phyloP scores from a whole-genome alignment of 2,797 vertebrate species.

The Tragopan temminckii region DNA sequence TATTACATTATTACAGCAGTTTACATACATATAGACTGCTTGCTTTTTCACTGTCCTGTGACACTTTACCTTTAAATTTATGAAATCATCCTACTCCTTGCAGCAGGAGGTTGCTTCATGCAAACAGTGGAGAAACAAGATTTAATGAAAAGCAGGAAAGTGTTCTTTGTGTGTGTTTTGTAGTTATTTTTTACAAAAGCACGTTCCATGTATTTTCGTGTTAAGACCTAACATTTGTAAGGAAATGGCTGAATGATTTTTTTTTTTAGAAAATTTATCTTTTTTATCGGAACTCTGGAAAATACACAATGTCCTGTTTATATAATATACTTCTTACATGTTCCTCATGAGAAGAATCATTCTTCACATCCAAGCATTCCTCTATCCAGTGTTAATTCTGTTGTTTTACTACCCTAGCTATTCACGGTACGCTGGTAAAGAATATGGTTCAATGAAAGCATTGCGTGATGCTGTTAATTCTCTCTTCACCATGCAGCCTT shows the following conservation, averaged over 20 bases:
- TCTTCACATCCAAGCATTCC: not conserved
- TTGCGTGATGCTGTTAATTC: not conserved
- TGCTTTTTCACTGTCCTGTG: not conserved
- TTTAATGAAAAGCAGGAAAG: constrained; percentile 45
- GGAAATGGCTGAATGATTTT: not conserved
- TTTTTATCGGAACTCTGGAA: constrained; percentile 58
- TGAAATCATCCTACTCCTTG: not conserved
- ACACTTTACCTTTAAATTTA: not conserved
- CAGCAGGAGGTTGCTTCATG: not conserved
- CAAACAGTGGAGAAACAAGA: not conserved
- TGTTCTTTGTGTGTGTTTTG: constrained; percentile 11
- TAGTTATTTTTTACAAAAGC: not conserved
- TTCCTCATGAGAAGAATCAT: not conserved
- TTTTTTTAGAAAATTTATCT: no score
- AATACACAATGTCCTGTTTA: constrained; percentile 38
- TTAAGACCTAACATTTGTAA: constrained; percentile 63
- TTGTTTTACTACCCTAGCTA: not conserved
- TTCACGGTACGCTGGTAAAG: not conserved
- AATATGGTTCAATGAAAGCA: not conserved
- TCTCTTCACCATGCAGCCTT: not conserved
- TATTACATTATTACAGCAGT: not conserved
- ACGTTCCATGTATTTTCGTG: not conserved
- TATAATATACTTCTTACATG: constrained; percentile 22
- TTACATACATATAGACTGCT: not conserved
- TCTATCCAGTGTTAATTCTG: not conserved